Conservation (phyloP, 2,888 invertebrate species). For the Nowickia ferox region DNA sequence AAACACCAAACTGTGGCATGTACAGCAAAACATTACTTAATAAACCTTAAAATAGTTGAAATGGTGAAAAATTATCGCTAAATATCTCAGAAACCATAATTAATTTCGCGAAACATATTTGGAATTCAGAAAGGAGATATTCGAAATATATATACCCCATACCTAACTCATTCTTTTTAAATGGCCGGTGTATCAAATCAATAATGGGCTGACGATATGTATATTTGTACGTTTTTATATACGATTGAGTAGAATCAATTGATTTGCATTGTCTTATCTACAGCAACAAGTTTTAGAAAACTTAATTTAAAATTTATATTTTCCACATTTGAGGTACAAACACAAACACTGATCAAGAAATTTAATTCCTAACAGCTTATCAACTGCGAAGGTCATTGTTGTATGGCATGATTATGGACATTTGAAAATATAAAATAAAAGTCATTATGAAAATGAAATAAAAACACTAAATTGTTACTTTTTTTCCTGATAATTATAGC, state of each 20-base stretch:
- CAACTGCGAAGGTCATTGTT: slow-evolving; percentile 32
- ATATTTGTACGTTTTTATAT: too few species aligned
- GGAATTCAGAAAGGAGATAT: too few species aligned
- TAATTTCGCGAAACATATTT: too few species aligned
- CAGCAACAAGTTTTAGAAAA: background rate
- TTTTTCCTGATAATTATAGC: slow-evolving; percentile 35
- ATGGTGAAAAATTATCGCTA: too few species aligned
- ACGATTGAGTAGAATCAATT: background rate
- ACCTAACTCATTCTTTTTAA: too few species aligned
- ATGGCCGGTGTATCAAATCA: too few species aligned
- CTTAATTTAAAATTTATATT: background rate
- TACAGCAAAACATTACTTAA: too few species aligned
- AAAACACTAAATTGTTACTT: background rate
- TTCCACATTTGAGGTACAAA: background rate
- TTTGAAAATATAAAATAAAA: slow-evolving; percentile 16
- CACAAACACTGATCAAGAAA: background rate
- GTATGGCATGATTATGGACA: slow-evolving; percentile 14
- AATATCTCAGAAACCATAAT: too few species aligned
- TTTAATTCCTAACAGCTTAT: slow-evolving; percentile 31
- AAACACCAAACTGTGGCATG: too few species aligned
- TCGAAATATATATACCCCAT: too few species aligned
- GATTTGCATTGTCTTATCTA: background rate
- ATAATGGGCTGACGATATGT: too few species aligned
- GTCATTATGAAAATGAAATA: slow-evolving; percentile 5
- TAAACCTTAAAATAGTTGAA: too few species aligned